These are phyloP conservation scores for Dendrolimus pini DNA, from an alignment of 2,888 invertebrate species.

Conservation along the genomic window DNA sequence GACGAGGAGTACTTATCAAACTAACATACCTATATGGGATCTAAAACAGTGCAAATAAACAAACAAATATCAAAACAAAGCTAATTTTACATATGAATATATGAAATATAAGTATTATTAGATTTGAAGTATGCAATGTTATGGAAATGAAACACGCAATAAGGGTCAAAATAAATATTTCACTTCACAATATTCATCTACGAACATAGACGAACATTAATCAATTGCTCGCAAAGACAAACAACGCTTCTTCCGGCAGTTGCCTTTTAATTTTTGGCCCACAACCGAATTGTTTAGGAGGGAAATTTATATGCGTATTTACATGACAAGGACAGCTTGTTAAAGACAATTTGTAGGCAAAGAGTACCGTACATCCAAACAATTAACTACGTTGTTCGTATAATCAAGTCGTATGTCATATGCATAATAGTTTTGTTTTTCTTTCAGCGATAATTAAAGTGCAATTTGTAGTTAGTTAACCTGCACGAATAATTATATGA, in stretches of 20 bases:
- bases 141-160: no score
- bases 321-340: conserved; percentile 45
- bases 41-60: no score
- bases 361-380: conserved; percentile 40
- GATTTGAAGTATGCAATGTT: no score
- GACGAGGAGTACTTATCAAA: no score
- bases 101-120: no score
- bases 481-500: no score
- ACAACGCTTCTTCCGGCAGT: neutral
- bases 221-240: conserved; percentile 6
- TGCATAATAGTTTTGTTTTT: conserved; percentile 30
- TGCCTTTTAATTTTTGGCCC: conserved; percentile 21
- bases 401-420: conserved; percentile 53
- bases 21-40: no score
- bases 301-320: conserved; percentile 45
- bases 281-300: conserved; percentile 9
- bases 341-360: conserved; percentile 51
- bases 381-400: conserved; percentile 44
- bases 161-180: no score
- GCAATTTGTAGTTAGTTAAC: neutral
- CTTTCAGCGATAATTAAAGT: conserved; percentile 15
- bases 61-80: no score
- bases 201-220: neutral
- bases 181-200: no score
- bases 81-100: no score